Evolutionary conservation across 2,888 invertebrate species (phyloP).

Genomic region (Ichneumoninae sp.): DNA sequence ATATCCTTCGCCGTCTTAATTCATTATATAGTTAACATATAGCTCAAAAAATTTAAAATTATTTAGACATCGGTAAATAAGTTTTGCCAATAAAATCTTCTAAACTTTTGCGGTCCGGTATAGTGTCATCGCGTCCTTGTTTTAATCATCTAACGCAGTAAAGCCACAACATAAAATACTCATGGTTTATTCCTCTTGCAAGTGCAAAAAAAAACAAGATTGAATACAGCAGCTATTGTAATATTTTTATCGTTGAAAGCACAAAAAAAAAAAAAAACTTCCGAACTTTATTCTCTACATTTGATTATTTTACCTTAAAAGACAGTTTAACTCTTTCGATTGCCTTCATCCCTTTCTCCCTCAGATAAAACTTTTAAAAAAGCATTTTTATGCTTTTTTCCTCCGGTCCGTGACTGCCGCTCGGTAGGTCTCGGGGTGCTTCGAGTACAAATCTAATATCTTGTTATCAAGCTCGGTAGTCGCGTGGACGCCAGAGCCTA

Average conservation of each 20-base stretch:
- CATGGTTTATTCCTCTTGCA: neutral
- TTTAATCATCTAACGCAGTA: neutral
- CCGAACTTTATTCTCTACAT: too few relatives aligned
- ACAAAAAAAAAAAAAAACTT: too few relatives aligned
- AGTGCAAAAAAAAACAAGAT: too few relatives aligned
- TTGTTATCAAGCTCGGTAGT: constrained; percentile 64
- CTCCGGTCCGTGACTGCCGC: neutral
- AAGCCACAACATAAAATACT: constrained; percentile 3
- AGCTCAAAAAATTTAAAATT: too few relatives aligned
- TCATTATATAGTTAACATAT: too few relatives aligned
- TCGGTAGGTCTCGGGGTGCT: neutral
- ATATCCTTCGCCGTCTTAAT: too few relatives aligned
- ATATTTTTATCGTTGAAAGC: too few relatives aligned
- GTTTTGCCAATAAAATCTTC: too few relatives aligned
- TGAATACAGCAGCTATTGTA: too few relatives aligned
- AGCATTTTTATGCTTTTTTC: too few relatives aligned
- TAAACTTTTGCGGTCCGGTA: neutral
- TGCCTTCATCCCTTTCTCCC: neutral
- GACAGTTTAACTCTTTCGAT: neutral
- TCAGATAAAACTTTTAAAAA: neutral
- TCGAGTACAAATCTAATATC: constrained; percentile 64
- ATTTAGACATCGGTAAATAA: too few relatives aligned
- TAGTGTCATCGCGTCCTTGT: neutral
- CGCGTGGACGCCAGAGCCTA: constrained; percentile 56
- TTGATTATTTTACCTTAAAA: too few relatives aligned